Evolutionary conservation across 1,140 invertebrate genomes (phyloP), one percentile per base, ranked within the genome.

Genomic region (Drosophila guanche): DNA sequence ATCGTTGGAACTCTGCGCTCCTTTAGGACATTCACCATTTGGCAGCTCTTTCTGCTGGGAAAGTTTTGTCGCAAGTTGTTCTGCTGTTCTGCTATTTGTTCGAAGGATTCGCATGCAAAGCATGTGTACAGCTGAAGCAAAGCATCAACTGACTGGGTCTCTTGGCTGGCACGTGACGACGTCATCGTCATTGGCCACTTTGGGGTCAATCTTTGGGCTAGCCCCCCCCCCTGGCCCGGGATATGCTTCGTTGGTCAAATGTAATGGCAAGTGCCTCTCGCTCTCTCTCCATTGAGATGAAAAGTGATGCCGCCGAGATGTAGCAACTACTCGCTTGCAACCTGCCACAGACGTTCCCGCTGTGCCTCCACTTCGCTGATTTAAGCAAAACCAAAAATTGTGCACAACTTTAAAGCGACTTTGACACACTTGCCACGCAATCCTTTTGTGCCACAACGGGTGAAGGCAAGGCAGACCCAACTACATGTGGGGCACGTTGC

Each of bases 121-220:
- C 79, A 83, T 84, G 79, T 83, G 79, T 83, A 75, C 67, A 83
- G 83, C 70, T 84, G 79, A 83, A 69, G 68, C 55, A 81, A 83
- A 69, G 68, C 55, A 81, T 77, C 74, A 70, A 72, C 79, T 74
- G 70, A 41, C 33, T 23, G 8, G 16, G 16, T 20, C 16, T 42
- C 14, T 40, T 12, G 7, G 6, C 22, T 33, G 76, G 59, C 16
- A 79, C 76, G 76, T 79, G 76, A 76, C 68, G 57, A 70, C 65
- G 67, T 58, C 52, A 55, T 56, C 55, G 40, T 78, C 45, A 43
- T 69, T 69, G 66, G 63, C 52, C 53, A 69, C 63, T 69, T 68
- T 66, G n/a, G 50, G 65, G 33, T 37, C 23, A n/a, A 56, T 3
- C 61, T 29, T 3, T 20, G 16, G 16, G 16, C 16, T 20, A 20